These are phyloP conservation scores for Catocala nupta DNA, from an alignment of 2,888 invertebrate genomes.

Conservation along the genomic window DNA sequence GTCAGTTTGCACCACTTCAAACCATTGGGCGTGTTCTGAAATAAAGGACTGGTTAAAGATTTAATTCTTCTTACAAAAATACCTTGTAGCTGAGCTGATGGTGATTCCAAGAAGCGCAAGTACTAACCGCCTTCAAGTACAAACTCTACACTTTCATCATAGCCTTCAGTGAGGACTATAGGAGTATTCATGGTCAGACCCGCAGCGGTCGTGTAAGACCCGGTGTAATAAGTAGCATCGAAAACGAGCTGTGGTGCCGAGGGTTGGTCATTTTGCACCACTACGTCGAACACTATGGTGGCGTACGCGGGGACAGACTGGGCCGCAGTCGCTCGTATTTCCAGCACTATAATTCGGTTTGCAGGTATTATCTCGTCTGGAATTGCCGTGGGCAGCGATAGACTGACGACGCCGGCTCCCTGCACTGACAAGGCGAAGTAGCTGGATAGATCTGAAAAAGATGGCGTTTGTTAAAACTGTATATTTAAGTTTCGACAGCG, in stretches of 20 bases:
- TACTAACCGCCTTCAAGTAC: slow-evolving; percentile 53
- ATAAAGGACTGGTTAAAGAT: background rate
- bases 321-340: slow-evolving; percentile 44
- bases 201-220: slow-evolving; percentile 41
- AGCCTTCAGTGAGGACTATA: slow-evolving; percentile 50
- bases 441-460: slow-evolving; percentile 28
- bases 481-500: too few species aligned
- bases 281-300: slow-evolving; percentile 43
- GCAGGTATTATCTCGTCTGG: slow-evolving; percentile 43
- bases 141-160: slow-evolving; percentile 48
- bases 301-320: slow-evolving; percentile 37
- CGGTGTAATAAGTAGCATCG: slow-evolving; percentile 50
- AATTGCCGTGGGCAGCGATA: slow-evolving; percentile 34
- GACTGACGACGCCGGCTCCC: slow-evolving; percentile 27
- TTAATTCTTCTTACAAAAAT: too few species aligned
- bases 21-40: background rate
- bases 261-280: slow-evolving; percentile 12
- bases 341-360: slow-evolving; percentile 42
- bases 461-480: background rate
- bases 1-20: background rate
- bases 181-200: slow-evolving; percentile 45
- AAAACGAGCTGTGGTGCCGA: slow-evolving; percentile 34
- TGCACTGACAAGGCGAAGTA: slow-evolving; percentile 32
- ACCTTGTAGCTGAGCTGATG: too few species aligned
- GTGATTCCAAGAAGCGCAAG: background rate